phyloP scores from a whole-genome alignment of 2,797 vertebrate species.

The Falco columbarius region DNA sequence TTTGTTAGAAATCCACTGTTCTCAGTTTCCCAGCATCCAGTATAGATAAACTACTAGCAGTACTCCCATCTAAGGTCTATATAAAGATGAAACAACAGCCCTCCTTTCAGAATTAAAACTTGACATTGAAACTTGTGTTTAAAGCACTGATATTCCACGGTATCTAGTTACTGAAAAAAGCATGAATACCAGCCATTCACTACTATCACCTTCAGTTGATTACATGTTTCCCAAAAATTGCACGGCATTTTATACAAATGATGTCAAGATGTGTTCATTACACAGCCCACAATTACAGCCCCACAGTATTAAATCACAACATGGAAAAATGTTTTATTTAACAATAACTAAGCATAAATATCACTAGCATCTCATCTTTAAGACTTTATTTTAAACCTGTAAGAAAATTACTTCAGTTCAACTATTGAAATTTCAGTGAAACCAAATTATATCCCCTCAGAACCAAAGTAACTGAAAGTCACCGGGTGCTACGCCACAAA shows the following conservation, averaged over 20 bases:
- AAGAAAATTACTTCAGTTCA: background rate
- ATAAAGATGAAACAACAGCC: background rate
- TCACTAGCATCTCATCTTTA: background rate
- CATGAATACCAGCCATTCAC: background rate
- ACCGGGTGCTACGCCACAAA: background rate
- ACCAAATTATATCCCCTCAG: accelerated
- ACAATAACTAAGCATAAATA: background rate
- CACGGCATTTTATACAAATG: background rate
- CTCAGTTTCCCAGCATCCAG: background rate
- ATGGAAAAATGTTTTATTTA: background rate
- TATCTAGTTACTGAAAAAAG: background rate
- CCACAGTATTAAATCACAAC: background rate
- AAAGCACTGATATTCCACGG: background rate
- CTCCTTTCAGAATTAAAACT: background rate
- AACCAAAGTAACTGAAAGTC: background rate
- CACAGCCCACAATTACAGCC: background rate
- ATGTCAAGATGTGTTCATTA: background rate
- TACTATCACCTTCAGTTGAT: background rate
- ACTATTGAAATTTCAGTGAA: background rate
- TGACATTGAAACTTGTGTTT: background rate
- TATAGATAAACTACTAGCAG: background rate
- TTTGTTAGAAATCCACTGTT: background rate
- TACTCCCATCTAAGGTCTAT: background rate
- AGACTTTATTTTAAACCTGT: background rate
- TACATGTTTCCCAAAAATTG: background rate